phyloP scores from a whole-genome alignment of 2,797 vertebrate genomes.

The Acanthis flammea region DNA sequence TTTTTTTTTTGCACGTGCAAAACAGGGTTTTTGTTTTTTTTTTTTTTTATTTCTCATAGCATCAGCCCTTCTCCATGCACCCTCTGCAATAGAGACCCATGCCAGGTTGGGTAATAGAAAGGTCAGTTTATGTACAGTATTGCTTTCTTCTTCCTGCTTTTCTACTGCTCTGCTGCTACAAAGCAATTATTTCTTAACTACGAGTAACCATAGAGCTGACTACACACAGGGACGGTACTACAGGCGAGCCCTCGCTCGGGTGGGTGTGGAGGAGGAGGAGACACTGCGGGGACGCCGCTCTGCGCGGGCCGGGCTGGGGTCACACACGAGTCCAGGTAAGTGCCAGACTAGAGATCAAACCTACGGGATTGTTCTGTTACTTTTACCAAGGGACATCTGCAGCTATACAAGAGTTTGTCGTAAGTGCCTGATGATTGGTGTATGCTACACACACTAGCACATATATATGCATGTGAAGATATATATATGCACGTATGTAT shows the following conservation, averaged over 20 bases:
- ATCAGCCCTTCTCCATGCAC: slow-evolving; percentile 83
- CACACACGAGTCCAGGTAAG: slow-evolving; percentile 82
- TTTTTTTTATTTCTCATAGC: slow-evolving; percentile 57
- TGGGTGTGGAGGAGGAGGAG: neutral
- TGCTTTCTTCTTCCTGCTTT: slow-evolving; percentile 85
- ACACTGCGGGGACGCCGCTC: neutral
- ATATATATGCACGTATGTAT: slow-evolving; percentile 79
- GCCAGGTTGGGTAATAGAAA: slow-evolving; percentile 79
- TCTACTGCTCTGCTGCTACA: slow-evolving; percentile 82
- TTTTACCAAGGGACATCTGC: slow-evolving; percentile 77
- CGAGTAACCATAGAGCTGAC: slow-evolving; percentile 76
- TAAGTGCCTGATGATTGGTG: slow-evolving; percentile 91
- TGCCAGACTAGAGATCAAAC: slow-evolving; percentile 88
- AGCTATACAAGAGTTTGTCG: slow-evolving; percentile 81
- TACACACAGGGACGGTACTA: slow-evolving; percentile 71
- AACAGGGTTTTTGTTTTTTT: slow-evolving; percentile 68
- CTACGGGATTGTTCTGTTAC: slow-evolving; percentile 75
- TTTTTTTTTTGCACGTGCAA: slow-evolving; percentile 80
- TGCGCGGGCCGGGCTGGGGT: neutral
- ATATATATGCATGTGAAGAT: slow-evolving; percentile 79
- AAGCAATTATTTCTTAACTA: slow-evolving; percentile 79
- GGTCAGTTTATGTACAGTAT: slow-evolving; percentile 83
- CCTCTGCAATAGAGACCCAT: slow-evolving; percentile 80
- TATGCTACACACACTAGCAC: slow-evolving; percentile 78
- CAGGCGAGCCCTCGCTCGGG: slow-evolving; percentile 63